Conservation (phyloP, 2,888 invertebrate genomes). For the Hesperia comma region DNA sequence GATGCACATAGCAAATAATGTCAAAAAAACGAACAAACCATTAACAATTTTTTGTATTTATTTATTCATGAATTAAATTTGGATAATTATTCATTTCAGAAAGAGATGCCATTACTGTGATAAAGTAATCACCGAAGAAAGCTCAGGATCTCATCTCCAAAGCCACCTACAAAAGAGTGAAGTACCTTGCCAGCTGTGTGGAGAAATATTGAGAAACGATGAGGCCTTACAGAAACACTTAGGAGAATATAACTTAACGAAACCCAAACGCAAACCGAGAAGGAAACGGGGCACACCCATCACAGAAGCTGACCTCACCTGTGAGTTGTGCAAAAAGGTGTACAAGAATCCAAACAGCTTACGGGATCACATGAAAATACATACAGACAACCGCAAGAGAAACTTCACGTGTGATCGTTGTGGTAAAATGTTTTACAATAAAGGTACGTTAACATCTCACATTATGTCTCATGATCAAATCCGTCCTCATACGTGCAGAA, state of each 20-base stretch:
- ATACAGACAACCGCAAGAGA: constrained; percentile 78
- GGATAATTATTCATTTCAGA: constrained; percentile 44
- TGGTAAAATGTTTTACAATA: constrained; percentile 75
- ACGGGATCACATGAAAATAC: constrained; percentile 85
- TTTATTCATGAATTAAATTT: no score
- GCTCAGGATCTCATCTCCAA: constrained; percentile 53
- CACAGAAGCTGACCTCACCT: constrained; percentile 70
- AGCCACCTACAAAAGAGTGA: constrained; percentile 57
- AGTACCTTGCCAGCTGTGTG: constrained; percentile 62
- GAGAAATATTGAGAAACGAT: constrained; percentile 65
- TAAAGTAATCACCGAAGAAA: constrained; percentile 47
- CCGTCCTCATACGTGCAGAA: constrained; percentile 70
- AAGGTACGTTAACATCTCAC: constrained; percentile 74
- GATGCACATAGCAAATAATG: no score
- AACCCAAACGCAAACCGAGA: constrained; percentile 60
- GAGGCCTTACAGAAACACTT: constrained; percentile 61
- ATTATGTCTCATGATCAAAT: constrained; percentile 74
- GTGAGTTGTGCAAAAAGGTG: constrained; percentile 67
- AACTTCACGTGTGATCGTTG: constrained; percentile 77
- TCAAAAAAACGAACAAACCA: no score
- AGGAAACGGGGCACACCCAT: constrained; percentile 68
- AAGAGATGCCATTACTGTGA: constrained; percentile 61
- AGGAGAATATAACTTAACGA: constrained; percentile 56
- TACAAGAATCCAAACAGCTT: constrained; percentile 65
- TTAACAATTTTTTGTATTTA: no score